Conservation (phyloP, 2,888 invertebrate genomes). For the Tipula lateralis region DNA sequence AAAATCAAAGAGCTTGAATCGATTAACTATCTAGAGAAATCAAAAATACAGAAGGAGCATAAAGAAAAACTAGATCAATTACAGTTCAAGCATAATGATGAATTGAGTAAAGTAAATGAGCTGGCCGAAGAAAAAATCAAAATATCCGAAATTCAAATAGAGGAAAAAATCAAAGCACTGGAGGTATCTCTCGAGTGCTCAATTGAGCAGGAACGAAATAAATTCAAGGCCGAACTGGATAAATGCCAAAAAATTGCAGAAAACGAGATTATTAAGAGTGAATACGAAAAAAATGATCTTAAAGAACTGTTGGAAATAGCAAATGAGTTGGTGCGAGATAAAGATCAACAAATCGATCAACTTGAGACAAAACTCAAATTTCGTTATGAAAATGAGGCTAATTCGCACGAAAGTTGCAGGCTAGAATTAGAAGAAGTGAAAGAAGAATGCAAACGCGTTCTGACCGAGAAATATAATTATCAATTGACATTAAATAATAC, state of each 20-base stretch:
- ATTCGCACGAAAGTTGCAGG: conserved; percentile 45
- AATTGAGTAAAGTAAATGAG: conserved; percentile 46
- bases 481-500: conserved; percentile 48
- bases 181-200: conserved; percentile 49
- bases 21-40: conserved; percentile 34
- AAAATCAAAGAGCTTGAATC: conserved; percentile 37
- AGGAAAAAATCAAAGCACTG: conserved; percentile 49
- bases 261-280: conserved; percentile 53
- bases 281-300: conserved; percentile 52
- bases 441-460: conserved; percentile 45
- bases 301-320: conserved; percentile 44
- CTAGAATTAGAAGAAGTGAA: conserved; percentile 47
- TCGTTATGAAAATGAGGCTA: conserved; percentile 47
- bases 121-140: conserved; percentile 46
- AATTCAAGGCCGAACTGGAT: conserved; percentile 51
- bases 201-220: conserved; percentile 48
- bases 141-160: conserved; percentile 46
- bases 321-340: conserved; percentile 47
- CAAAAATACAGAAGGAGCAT: conserved; percentile 34
- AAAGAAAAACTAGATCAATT: conserved; percentile 33
- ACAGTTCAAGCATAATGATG: conserved; percentile 34
- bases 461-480: conserved; percentile 49
- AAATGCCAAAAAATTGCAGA: conserved; percentile 55
- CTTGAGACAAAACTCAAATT: conserved; percentile 46
- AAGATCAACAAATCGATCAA: conserved; percentile 46